Conservation (phyloP, 2,888 invertebrate species). For the Doris montereyensis region DNA sequence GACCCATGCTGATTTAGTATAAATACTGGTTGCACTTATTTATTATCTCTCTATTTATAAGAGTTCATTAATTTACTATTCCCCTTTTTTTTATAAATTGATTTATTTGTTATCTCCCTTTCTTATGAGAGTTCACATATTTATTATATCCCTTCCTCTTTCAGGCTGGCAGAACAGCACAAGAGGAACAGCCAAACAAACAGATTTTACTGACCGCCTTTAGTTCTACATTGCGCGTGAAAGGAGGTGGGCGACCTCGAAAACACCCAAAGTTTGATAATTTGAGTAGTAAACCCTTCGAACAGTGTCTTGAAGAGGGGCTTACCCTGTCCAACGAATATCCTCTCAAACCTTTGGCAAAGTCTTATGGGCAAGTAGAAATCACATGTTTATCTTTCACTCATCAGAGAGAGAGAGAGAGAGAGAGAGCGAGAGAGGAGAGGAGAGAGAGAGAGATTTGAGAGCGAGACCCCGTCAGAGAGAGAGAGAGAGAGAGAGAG, state of each 20-base stretch:
- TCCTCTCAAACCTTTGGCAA: slow-evolving; percentile 50
- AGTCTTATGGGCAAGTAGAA: slow-evolving; percentile 51
- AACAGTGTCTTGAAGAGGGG: slow-evolving; percentile 50
- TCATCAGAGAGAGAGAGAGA: too few relatives aligned
- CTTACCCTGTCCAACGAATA: slow-evolving; percentile 50
- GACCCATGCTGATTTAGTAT: too few relatives aligned
- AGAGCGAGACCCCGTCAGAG: too few relatives aligned
- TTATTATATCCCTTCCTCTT: too few relatives aligned
- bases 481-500: too few relatives aligned
- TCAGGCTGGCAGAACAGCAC: slow-evolving; percentile 62
- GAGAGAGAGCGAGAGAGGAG: too few relatives aligned
- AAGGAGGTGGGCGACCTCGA: slow-evolving; percentile 51
- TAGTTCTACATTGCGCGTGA: slow-evolving; percentile 54
- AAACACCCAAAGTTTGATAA: slow-evolving; percentile 16
- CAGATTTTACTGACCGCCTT: slow-evolving; percentile 60
- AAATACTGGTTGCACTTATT: too few relatives aligned
- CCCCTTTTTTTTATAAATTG: neutral
- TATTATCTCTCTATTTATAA: too few relatives aligned
- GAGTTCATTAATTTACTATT: too few relatives aligned
- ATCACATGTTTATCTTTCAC: too few relatives aligned
- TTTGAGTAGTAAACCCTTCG: slow-evolving; percentile 45
- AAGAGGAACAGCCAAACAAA: slow-evolving; percentile 60
- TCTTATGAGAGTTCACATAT: neutral
- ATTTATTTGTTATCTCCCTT: neutral
- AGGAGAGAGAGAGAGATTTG: too few relatives aligned